A percentile compares a stretch with the other conserved stretches of the same genome.
phyloP scores from a whole-genome alignment of 2,113 vertebrate species.

The Megaleporinus macrocephalus region DNA sequence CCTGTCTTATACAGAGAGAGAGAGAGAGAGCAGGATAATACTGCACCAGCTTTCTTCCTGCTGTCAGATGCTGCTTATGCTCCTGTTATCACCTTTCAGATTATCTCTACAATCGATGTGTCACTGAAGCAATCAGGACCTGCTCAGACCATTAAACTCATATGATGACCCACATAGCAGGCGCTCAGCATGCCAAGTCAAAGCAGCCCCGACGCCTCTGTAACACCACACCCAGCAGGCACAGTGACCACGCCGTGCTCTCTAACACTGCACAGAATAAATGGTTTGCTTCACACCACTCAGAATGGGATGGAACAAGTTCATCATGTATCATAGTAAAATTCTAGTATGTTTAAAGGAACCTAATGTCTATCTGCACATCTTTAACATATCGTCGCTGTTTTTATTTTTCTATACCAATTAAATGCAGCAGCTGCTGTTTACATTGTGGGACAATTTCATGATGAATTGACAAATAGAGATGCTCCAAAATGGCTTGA shows the following conservation, averaged over 20 bases:
- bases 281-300: not conserved
- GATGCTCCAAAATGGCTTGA: too few relatives aligned
- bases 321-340: not conserved
- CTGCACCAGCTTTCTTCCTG: constrained; percentile 15
- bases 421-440: too few relatives aligned
- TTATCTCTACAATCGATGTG: constrained; percentile 38
- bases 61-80: constrained; percentile 22
- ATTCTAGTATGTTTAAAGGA: not conserved
- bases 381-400: too few relatives aligned
- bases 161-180: constrained; percentile 23
- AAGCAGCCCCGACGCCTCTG: not conserved
- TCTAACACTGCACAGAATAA: constrained; percentile 12
- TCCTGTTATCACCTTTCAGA: constrained; percentile 36
- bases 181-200: not conserved
- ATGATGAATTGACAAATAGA: too few relatives aligned
- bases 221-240: constrained; percentile 14
- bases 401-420: too few relatives aligned
- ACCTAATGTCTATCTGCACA: too few relatives aligned
- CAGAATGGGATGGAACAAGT: constrained; percentile 13
- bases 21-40: not conserved
- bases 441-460: too few relatives aligned
- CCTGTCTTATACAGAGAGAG: constrained; percentile 30
- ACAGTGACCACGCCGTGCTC: not conserved
- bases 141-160: constrained; percentile 37
- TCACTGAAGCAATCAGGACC: constrained; percentile 45